Percentiles rank a stretch among this genome's conserved stretches.
Conservation (phyloP, 53 echinoderm and acorn worm species). For the Henricia sp. region DNA sequence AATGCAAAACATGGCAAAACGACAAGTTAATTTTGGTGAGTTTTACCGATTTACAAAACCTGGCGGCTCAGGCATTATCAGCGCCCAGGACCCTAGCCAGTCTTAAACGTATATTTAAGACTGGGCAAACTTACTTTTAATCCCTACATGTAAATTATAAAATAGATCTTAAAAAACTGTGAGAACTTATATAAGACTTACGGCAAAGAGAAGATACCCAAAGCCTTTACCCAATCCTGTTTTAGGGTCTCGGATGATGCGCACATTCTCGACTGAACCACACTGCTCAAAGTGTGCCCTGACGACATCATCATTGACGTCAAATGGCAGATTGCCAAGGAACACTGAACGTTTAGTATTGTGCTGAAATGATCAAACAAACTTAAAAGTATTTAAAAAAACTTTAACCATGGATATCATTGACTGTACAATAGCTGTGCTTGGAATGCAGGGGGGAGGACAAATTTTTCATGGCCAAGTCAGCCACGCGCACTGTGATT, state of each 20-base stretch:
- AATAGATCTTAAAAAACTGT: background rate
- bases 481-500: too few species aligned
- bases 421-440: too few species aligned
- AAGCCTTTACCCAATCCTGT: constrained; percentile 91
- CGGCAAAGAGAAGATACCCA: constrained; percentile 88
- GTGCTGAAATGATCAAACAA: constrained; percentile 61
- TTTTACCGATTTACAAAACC: too few species aligned
- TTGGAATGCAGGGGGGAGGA: too few species aligned
- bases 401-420: too few species aligned
- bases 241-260: constrained; percentile 73
- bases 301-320: constrained; percentile 72
- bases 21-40: too few species aligned
- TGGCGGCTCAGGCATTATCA: too few species aligned
- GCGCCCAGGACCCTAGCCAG: too few species aligned
- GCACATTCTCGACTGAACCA: constrained; percentile 78
- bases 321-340: constrained; percentile 84
- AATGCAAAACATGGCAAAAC: too few species aligned
- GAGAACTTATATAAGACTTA: constrained; percentile 15
- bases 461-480: too few species aligned
- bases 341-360: constrained; percentile 80
- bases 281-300: constrained; percentile 76
- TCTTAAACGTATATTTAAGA: too few species aligned
- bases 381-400: background rate
- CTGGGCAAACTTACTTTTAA: too few species aligned
- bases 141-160: background rate